Conservation (phyloP, 2,113 vertebrate species). For the Catharus bicknelli region DNA sequence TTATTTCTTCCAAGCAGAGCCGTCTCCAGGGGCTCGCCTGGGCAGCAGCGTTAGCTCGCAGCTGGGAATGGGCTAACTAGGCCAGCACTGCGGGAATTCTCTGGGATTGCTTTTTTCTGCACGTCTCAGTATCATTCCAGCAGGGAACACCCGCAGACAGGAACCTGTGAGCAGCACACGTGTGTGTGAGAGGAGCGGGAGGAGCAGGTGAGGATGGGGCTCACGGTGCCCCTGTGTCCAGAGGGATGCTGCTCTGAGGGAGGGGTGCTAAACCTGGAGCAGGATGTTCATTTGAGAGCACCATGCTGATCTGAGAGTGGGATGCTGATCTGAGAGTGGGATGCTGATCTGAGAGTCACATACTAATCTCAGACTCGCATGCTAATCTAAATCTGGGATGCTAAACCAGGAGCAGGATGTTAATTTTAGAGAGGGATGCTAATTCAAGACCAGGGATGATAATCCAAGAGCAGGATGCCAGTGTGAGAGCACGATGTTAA, state of each 20-base stretch:
- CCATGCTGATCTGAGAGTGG: fast-evolving
- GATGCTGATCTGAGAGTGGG: neutral
- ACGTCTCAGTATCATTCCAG: fast-evolving
- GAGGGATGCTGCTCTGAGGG: neutral
- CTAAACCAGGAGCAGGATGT: neutral
- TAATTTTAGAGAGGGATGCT: neutral
- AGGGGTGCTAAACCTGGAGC: neutral
- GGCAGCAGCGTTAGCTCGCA: neutral
- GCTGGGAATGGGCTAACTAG: neutral
- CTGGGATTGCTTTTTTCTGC: neutral
- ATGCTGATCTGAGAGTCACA: neutral
- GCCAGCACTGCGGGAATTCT: neutral
- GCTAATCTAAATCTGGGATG: neutral
- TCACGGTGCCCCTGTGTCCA: fast-evolving
- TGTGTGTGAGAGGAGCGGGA: neutral
- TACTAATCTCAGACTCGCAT: no score
- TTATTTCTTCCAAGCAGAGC: neutral
- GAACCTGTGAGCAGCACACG: fast-evolving
- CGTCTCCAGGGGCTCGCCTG: neutral
- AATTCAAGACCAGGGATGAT: neutral
- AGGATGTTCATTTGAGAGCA: neutral
- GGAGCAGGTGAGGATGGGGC: neutral
- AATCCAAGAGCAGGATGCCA: neutral
- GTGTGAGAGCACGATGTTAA: neutral
- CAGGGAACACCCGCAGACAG: neutral